A percentile compares a stretch with the other conserved stretches of the same genome.
phyloP scores from a whole-genome alignment of 2,113 vertebrate species.

The Anolis carolinensis region DNA sequence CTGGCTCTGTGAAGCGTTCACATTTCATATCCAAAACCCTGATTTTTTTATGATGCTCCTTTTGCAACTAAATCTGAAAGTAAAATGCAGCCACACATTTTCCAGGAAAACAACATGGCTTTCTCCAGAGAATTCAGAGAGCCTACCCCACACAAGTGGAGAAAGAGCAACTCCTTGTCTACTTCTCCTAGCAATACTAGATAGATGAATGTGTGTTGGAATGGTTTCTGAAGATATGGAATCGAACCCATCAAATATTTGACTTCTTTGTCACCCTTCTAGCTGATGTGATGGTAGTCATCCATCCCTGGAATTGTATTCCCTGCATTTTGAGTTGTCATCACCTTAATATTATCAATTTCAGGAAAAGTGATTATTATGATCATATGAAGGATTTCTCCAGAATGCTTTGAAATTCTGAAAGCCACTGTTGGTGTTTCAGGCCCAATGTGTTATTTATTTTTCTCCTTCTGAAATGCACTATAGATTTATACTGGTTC shows the following conservation, averaged over 20 bases:
- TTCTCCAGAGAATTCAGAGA: background rate
- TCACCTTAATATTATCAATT: too few relatives aligned
- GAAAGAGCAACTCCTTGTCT: background rate
- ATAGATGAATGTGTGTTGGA: background rate
- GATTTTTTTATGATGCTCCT: background rate
- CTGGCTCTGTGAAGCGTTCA: constrained; percentile 15
- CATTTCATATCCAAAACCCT: constrained; percentile 25
- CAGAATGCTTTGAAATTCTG: background rate
- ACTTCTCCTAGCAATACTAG: background rate
- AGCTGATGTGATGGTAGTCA: background rate
- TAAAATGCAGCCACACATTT: constrained; percentile 13
- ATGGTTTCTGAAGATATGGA: constrained; percentile 1
- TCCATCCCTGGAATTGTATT: background rate
- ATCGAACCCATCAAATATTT: background rate
- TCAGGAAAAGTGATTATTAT: background rate
- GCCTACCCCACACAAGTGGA: background rate
- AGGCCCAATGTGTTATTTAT: too few relatives aligned
- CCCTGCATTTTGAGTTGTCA: background rate
- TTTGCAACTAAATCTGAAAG: constrained; percentile 11
- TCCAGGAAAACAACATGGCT: background rate
- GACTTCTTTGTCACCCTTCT: background rate
- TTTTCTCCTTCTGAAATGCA: too few relatives aligned
- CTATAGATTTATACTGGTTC: background rate
- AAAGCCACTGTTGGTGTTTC: too few relatives aligned
- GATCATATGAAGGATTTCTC: too few relatives aligned